Conservation (phyloP, 2,888 invertebrate species). For the Sminthurides aquaticus region DNA sequence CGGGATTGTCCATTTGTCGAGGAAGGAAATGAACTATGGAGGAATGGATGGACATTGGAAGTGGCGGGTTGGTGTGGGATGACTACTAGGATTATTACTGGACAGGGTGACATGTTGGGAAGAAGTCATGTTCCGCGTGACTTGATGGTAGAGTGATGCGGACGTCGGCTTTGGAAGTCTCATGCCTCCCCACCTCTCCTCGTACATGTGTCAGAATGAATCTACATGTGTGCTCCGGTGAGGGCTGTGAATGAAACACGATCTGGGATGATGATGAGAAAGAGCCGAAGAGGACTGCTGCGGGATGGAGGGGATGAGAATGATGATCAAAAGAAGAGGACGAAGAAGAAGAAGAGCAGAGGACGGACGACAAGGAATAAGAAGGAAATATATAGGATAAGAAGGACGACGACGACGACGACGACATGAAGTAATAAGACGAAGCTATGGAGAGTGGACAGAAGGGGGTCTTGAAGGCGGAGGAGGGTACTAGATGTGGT, state of each 20-base stretch:
- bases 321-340: neutral
- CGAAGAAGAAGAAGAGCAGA: neutral
- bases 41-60: neutral
- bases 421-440: neutral
- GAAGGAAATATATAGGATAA: no score
- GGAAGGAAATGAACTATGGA: neutral
- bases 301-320: neutral
- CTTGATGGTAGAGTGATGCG: neutral
- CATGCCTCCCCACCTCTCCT: neutral
- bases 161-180: neutral
- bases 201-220: neutral
- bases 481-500: neutral
- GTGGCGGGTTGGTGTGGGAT: neutral
- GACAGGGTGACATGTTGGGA: neutral
- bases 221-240: neutral
- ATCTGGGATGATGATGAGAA: neutral
- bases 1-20: neutral
- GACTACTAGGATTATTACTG: neutral
- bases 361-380: no score
- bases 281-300: neutral
- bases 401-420: no score
- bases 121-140: neutral
- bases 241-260: neutral
- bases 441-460: slow-evolving; percentile 1
- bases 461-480: slow-evolving; percentile 16